Evolutionary conservation across 2,888 invertebrate species (phyloP).

Genomic region (Amblyjoppa proteus): DNA sequence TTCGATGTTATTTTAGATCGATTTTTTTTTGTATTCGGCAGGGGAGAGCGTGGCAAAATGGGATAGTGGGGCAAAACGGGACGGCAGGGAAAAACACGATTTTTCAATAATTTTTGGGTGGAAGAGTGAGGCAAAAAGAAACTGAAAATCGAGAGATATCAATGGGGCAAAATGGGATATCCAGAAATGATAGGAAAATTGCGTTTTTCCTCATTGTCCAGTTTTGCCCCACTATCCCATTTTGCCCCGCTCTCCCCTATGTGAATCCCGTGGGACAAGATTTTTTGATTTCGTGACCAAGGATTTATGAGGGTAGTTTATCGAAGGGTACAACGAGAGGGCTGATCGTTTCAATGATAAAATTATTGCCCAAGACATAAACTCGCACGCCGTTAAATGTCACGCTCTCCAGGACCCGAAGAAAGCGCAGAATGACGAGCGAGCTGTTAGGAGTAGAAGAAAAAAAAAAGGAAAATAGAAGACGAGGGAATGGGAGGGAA

Average conservation of each 20-base stretch:
- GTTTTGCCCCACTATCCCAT: too few relatives aligned
- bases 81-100: too few relatives aligned
- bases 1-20: background rate
- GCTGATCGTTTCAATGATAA: slow-evolving; percentile 53
- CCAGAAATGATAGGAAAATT: too few relatives aligned
- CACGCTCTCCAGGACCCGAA: slow-evolving; percentile 62
- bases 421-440: slow-evolving; percentile 38
- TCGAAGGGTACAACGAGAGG: slow-evolving; percentile 30
- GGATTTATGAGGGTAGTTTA: slow-evolving; percentile 57
- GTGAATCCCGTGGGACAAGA: background rate
- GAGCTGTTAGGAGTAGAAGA: slow-evolving; percentile 6
- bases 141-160: too few relatives aligned
- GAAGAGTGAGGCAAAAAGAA: too few relatives aligned
- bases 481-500: slow-evolving; percentile 32
- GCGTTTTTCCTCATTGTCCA: too few relatives aligned
- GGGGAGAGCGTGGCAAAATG: too few relatives aligned
- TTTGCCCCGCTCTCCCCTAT: too few relatives aligned
- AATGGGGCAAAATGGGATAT: too few relatives aligned
- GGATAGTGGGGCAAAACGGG: too few relatives aligned
- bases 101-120: too few relatives aligned
- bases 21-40: background rate
- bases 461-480: slow-evolving; percentile 21
- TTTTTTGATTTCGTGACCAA: background rate
- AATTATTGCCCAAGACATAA: slow-evolving; percentile 51
- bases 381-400: slow-evolving; percentile 70